Evolutionary conservation across 2,797 vertebrate genomes (phyloP).

Genomic region (Eupleurogrammus muticus): DNA sequence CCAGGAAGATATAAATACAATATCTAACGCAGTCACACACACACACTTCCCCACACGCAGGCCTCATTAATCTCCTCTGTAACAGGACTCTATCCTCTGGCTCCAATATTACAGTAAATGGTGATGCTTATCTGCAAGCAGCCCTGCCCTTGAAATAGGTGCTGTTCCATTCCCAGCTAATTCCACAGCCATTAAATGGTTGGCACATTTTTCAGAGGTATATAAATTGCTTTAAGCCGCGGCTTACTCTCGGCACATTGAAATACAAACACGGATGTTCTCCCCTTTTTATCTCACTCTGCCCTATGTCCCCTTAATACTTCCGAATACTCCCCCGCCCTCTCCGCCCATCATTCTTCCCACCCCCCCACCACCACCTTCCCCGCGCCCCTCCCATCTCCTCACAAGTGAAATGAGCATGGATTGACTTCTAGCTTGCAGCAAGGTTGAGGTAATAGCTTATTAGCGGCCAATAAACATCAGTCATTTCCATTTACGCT

Average conservation of each 20-base stretch:
- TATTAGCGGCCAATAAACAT: conserved; percentile 81
- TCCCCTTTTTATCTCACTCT: conserved; percentile 70
- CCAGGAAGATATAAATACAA: conserved; percentile 82
- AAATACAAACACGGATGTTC: conserved; percentile 80
- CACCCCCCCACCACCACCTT: conserved; percentile 21
- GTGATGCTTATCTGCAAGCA: conserved; percentile 81
- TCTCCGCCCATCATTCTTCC: conserved; percentile 50
- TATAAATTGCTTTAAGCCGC: conserved; percentile 81
- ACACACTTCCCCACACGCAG: conserved; percentile 34
- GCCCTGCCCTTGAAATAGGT: conserved; percentile 81
- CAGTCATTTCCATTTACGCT: conserved; percentile 80
- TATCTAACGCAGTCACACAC: conserved; percentile 62
- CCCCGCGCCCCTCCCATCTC: conserved; percentile 46
- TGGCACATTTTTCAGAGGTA: conserved; percentile 77
- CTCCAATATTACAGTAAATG: conserved; percentile 85
- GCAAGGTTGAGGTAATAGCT: conserved; percentile 81
- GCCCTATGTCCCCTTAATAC: conserved; percentile 73
- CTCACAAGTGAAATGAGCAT: conserved; percentile 68
- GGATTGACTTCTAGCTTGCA: conserved; percentile 73
- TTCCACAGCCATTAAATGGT: conserved; percentile 80
- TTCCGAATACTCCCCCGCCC: conserved; percentile 33
- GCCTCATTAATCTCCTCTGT: conserved; percentile 82
- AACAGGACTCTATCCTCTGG: conserved; percentile 81
- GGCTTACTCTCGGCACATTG: conserved; percentile 76
- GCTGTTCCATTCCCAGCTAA: conserved; percentile 78